Evolutionary conservation across 2,888 invertebrate genomes (phyloP).

Genomic region (Tortricodes alternella): DNA sequence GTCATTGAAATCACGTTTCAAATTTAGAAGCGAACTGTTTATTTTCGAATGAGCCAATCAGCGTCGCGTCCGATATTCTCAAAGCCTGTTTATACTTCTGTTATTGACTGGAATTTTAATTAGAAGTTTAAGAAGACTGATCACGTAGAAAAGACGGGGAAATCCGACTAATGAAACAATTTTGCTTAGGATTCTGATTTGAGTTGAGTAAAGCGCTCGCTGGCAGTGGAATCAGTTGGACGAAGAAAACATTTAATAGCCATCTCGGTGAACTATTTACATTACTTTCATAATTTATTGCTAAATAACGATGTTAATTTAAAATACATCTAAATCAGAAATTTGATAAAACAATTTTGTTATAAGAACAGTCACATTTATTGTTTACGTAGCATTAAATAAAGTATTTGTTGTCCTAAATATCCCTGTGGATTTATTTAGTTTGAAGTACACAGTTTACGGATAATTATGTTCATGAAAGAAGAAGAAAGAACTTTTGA

Average conservation of each 20-base stretch:
- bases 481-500: too few relatives aligned
- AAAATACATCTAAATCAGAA: too few relatives aligned
- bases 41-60: constrained; percentile 22
- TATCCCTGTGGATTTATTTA: too few relatives aligned
- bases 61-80: constrained; percentile 14
- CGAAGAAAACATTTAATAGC: constrained; percentile 4
- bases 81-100: constrained; percentile 43
- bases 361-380: neutral
- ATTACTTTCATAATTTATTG: neutral
- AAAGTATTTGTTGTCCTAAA: too few relatives aligned
- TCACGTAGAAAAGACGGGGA: constrained; percentile 49
- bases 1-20: constrained; percentile 13
- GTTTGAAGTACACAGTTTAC: too few relatives aligned
- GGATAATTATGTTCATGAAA: too few relatives aligned
- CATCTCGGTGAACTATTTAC: neutral
- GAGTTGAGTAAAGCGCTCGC: neutral
- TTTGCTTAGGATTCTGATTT: constrained; percentile 28
- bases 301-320: too few relatives aligned
- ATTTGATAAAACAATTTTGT: neutral
- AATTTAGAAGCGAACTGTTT: constrained; percentile 15
- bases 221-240: constrained; percentile 16
- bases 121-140: constrained; percentile 46
- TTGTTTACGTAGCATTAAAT: too few relatives aligned
- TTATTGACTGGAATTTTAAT: constrained; percentile 58
- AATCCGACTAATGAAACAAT: constrained; percentile 35